phyloP scores from a whole-genome alignment of 2,113 vertebrate species.

The Suricata suricatta region DNA sequence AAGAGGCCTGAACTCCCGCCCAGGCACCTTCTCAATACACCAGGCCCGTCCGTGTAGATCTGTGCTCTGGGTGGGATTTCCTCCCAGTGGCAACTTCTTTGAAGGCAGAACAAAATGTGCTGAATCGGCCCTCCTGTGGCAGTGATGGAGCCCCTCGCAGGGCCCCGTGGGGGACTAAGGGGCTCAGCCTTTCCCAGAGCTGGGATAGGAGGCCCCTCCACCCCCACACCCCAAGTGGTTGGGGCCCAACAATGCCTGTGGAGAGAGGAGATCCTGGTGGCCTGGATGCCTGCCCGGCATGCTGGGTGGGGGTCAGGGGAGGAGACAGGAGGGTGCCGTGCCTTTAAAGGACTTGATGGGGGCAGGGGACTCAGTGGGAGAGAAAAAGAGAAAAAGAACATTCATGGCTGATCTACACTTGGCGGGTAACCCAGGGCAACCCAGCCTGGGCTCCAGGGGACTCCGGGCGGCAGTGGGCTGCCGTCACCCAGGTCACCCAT shows the following conservation, averaged over 20 bases:
- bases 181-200: not conserved
- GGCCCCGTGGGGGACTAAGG: not conserved
- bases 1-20: not conserved
- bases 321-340: not conserved
- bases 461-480: not conserved
- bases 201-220: accelerated
- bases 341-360: not conserved
- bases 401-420: not conserved
- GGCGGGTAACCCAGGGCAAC: not conserved
- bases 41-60: not conserved
- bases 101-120: not conserved
- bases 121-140: not conserved
- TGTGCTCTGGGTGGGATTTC: not conserved
- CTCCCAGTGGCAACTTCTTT: not conserved
- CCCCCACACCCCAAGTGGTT: not conserved
- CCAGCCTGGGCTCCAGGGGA: not conserved
- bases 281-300: not conserved
- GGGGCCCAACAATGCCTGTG: not conserved
- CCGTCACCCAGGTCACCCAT: too few relatives aligned
- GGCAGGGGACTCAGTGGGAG: not conserved
- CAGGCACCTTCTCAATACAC: not conserved
- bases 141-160: too few relatives aligned
- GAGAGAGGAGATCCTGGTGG: not conserved
- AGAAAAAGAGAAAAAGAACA: not conserved
- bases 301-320: not conserved